Evolutionary conservation across 1,140 invertebrate genomes (phyloP), one percentile per base, ranked within the genome.

Genomic region (Aphelinus atriplicis): DNA sequence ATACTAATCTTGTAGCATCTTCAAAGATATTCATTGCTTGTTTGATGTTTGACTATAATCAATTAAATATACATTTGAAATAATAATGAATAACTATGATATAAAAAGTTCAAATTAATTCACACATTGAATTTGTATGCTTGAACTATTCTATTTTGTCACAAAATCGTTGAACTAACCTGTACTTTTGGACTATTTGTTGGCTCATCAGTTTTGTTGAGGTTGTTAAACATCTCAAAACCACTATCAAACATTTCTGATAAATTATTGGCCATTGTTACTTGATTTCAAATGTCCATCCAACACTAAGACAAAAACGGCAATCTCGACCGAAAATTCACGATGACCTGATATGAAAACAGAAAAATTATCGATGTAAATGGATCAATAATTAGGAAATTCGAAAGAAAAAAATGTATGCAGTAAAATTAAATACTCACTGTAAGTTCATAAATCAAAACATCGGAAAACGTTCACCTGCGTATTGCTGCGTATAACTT

Each of bases 1-100:
- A 96, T 0, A 96, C 95, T 65, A 95, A 84, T 77, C 89, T 90
- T 26, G 95, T 97, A 1, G 92, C 89, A 80, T 94, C 89, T 88
- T 97, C 95, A 72, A 96, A 91, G 53, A 91, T 89, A 43, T 88
- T 85, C 86, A 96, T 95, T 5, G 90, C 88, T 78, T 89, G 90
- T 83, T 90, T 93, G 0, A 96, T 89, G 77, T 91, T 90, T 56
- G 86, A 85, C 94, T 95, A 81, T 87, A 86, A 64, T 76, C 71
- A 65, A 76, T 61, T 56, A 79, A 69, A 78, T 56, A 62, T 57
- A 69, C 50, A 73, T 69, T 65, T 61, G 71, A 47, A 26, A 26
- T 26, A 26, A 26, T 26, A 26, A 26, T 26, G 26, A 26, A 26
- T 26, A 26, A 26, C 26, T 26, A 26, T 26, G 26, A 26, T 26